phyloP scores from a whole-genome alignment of 2,888 invertebrate genomes.

The Dryocosmus kuriphilus region DNA sequence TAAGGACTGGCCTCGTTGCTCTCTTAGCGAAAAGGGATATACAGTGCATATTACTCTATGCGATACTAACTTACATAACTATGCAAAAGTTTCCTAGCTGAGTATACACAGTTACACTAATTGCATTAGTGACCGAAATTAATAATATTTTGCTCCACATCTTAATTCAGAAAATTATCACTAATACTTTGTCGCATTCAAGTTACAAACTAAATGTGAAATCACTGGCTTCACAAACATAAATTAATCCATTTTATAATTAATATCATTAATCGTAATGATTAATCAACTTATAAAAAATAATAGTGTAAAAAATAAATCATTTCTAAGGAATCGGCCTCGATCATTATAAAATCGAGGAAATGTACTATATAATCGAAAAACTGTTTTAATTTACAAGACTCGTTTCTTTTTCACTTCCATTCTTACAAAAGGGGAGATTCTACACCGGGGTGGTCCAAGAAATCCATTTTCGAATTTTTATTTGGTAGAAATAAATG shows the following conservation, averaged over 20 bases:
- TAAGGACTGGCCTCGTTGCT: constrained; percentile 29
- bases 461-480: not conserved
- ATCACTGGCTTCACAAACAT: constrained; percentile 20
- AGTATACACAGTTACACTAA: constrained; percentile 36
- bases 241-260: constrained; percentile 10
- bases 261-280: constrained; percentile 9
- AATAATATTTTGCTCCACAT: not conserved
- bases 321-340: not conserved
- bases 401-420: not conserved
- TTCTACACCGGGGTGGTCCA: not conserved
- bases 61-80: constrained; percentile 29
- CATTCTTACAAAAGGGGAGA: not conserved
- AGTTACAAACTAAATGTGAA: constrained; percentile 5
- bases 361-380: not conserved
- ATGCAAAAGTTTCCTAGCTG: constrained; percentile 17
- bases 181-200: constrained; percentile 15
- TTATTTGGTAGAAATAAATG: not conserved
- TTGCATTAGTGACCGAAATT: constrained; percentile 28
- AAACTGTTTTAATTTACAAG: not conserved
- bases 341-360: not conserved
- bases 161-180: constrained; percentile 24
- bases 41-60: constrained; percentile 37
- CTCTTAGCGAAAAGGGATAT: constrained; percentile 18
- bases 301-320: constrained; percentile 5
- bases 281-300: constrained; percentile 17